phyloP scores from a whole-genome alignment of 92 coral and sea anemone genomes.

The Phymanthus crucifer region DNA sequence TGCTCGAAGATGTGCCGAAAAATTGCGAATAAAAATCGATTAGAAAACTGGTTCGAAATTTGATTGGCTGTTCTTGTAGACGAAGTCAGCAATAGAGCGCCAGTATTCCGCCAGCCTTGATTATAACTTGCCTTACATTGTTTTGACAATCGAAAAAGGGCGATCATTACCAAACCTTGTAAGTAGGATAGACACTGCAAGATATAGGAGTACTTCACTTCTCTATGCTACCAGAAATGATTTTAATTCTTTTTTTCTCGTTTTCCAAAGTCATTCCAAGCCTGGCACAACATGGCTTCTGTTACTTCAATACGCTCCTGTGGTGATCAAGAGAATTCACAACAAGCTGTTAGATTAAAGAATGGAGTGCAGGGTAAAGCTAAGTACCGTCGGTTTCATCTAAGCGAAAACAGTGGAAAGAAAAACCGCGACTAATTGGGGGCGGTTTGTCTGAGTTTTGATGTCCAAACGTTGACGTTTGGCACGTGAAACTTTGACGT shows the following conservation, averaged over 20 bases:
- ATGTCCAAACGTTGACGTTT: no score
- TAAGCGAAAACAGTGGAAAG: no score
- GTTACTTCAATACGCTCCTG: conserved; percentile 58
- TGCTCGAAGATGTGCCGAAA: conserved; percentile 1
- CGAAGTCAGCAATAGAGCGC: conserved; percentile 69
- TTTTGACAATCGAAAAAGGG: background rate
- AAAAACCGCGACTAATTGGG: no score
- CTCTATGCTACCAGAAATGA: no score
- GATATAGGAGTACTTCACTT: no score
- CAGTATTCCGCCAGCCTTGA: conserved; percentile 88
- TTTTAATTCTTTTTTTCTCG: background rate
- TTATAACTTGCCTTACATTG: conserved; percentile 12
- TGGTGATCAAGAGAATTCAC: conserved; percentile 75
- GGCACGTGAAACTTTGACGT: no score
- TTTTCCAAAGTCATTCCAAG: background rate
- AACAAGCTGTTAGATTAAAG: conserved; percentile 21
- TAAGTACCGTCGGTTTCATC: no score
- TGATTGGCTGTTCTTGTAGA: conserved; percentile 48
- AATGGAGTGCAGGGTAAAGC: conserved; percentile 32
- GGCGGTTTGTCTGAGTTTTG: no score
- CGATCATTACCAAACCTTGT: background rate
- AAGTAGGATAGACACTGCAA: background rate
- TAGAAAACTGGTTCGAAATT: background rate
- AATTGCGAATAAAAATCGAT: background rate
- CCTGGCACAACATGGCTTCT: conserved; percentile 56